Conservation (phyloP, 2,888 invertebrate genomes). For the Heliconius ethilla region DNA sequence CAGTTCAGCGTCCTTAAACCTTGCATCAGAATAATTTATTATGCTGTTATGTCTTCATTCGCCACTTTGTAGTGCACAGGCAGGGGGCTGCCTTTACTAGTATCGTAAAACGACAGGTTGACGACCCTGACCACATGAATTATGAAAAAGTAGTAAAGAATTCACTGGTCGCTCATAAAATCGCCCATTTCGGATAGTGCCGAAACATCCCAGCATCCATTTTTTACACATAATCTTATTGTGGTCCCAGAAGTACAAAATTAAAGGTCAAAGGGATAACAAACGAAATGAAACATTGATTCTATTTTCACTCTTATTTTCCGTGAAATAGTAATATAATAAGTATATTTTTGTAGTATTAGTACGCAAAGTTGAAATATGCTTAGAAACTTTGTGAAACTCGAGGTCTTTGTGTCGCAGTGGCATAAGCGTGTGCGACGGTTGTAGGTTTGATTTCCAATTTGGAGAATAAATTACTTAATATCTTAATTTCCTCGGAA, state of each 20-base stretch:
- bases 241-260: conserved; percentile 14
- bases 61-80: conserved; percentile 28
- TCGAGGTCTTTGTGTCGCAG: too few relatives aligned
- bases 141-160: conserved; percentile 46
- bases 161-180: conserved; percentile 44
- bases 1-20: conserved; percentile 26
- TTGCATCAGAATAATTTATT: conserved; percentile 27
- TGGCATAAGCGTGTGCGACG: too few relatives aligned
- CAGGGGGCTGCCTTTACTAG: conserved; percentile 31
- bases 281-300: conserved; percentile 23
- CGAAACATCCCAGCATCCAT: conserved; percentile 33
- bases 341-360: background rate
- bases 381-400: background rate
- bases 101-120: conserved; percentile 45
- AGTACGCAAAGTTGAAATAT: background rate
- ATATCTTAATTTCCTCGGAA: background rate
- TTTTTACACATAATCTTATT: conserved; percentile 33
- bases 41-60: conserved; percentile 31
- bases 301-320: background rate
- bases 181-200: conserved; percentile 31
- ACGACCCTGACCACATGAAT: conserved; percentile 44
- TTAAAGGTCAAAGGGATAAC: conserved; percentile 21
- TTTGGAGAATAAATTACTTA: too few relatives aligned
- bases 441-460: too few relatives aligned
- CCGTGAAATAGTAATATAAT: background rate